Conservation (phyloP, 1,140 invertebrate genomes). For the Mycetomoellerius zeteki region DNA sequence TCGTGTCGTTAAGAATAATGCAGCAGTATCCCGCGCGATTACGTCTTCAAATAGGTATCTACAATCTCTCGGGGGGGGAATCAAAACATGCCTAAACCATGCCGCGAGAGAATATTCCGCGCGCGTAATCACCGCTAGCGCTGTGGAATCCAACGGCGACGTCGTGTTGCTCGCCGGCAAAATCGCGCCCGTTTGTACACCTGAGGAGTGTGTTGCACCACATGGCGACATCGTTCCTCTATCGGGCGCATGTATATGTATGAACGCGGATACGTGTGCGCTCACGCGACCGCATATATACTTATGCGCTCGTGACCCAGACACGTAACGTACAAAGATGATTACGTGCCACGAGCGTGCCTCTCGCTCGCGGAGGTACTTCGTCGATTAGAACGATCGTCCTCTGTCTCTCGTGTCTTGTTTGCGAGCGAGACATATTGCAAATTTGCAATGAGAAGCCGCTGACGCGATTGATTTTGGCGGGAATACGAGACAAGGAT, state of each 20-base stretch:
- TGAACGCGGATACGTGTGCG: conserved; percentile 27
- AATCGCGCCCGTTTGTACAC: conserved; percentile 53
- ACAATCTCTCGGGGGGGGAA: background rate
- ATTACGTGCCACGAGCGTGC: conserved; percentile 60
- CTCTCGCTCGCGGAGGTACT: conserved; percentile 36
- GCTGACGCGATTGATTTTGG: background rate
- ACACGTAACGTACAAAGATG: conserved; percentile 58
- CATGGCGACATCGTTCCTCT: conserved; percentile 73
- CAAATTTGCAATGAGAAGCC: background rate
- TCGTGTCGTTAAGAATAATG: background rate
- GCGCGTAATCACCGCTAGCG: conserved; percentile 26
- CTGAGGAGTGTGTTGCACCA: conserved; percentile 76
- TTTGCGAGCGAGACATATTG: background rate
- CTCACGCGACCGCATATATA: conserved; percentile 24
- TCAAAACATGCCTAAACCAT: conserved; percentile 26
- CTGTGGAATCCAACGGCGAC: conserved; percentile 38
- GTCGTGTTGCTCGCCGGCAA: conserved; percentile 5
- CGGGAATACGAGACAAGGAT: conserved; percentile 9
- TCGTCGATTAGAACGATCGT: background rate
- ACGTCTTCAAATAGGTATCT: background rate
- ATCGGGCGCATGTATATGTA: background rate
- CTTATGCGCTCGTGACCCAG: conserved; percentile 57
- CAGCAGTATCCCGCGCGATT: background rate
- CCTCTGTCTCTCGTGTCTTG: background rate
- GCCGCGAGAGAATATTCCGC: conserved; percentile 16